Percentiles rank a stretch among this genome's conserved stretches.
These are phyloP conservation scores for Desoria tigrina DNA, from an alignment of 2,888 invertebrate genomes.

Conservation along the genomic window DNA sequence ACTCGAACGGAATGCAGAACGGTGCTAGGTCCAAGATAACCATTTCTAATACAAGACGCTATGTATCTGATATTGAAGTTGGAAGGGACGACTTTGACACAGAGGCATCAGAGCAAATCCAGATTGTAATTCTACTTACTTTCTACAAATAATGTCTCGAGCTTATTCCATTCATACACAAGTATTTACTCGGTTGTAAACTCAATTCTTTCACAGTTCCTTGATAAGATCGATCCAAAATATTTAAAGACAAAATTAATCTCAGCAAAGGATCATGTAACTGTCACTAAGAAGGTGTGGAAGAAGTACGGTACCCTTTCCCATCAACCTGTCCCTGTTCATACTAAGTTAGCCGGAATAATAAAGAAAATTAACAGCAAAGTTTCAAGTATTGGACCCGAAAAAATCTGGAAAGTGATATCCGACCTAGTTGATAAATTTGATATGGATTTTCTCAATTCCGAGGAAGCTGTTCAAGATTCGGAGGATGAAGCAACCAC, in stretches of 20 bases:
- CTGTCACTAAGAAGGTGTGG: slow-evolving; percentile 6
- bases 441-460: not conserved
- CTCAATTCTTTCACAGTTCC: not conserved
- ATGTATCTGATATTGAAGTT: slow-evolving; percentile 16
- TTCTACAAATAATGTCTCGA: no score
- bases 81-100: no score
- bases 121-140: no score
- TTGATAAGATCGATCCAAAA: not conserved
- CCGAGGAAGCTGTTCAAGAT: not conserved
- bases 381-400: not conserved
- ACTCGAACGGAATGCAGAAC: no score
- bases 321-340: not conserved
- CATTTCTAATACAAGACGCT: not conserved
- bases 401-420: not conserved
- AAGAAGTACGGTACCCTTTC: not conserved
- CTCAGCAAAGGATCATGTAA: not conserved
- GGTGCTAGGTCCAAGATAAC: no score
- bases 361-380: not conserved
- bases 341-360: not conserved
- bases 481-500: no score
- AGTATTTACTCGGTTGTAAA: no score
- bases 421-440: not conserved
- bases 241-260: not conserved
- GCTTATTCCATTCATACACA: no score
- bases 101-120: no score